Base-by-base conservation (phyloP, 2,888 invertebrate species). In the Xestia ashworthii region DNA sequence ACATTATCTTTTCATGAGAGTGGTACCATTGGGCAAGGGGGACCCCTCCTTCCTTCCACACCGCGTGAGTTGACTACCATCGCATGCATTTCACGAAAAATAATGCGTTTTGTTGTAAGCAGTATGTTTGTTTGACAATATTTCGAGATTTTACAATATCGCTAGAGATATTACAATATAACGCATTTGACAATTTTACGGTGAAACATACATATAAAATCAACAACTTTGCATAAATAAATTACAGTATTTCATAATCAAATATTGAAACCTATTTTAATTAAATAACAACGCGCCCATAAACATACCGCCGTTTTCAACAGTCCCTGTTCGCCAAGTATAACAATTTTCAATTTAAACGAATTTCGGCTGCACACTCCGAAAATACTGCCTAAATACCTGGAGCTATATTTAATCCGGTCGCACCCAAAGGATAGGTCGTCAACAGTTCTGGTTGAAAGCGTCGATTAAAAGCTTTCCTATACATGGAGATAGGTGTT, bases 401-500 rank as follows among this genome's bases (percentile, higher is more conserved):
- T 69, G 62, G 32, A 25, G 60, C 58, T 71, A 71, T 44, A 73
- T 81, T 78, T 67, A 83, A 73, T 78, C 44, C 66, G 62, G 78
- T 62, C 62, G 55, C 78, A 44, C 70, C 53, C 48, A 70, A 64
- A 67, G 66, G 53, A 55, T 22, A 50, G 55, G 55, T 44, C 38
- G 69, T 38, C 65, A 62, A 70, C 69, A 50, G 55, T 71, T 78
- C 70, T 44, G 66, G 70, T 48, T 66, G 66, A 83, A 73, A 58
- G 70, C 72, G 46, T 70, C 38, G 9, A 60, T 78, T 73, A 73
- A 81, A 81, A 78, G 79, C 73, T 73, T 78, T n/a, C 5, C 25
- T 60, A 65, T 50, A 70, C 9, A 0, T 25, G 25, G 1, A 66
- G 1, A 0, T 62, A 41, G 32, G 25, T 58, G 69, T 65, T 44